phyloP scores from a whole-genome alignment of 2,113 vertebrate species.

The Amphilophus citrinellus region DNA sequence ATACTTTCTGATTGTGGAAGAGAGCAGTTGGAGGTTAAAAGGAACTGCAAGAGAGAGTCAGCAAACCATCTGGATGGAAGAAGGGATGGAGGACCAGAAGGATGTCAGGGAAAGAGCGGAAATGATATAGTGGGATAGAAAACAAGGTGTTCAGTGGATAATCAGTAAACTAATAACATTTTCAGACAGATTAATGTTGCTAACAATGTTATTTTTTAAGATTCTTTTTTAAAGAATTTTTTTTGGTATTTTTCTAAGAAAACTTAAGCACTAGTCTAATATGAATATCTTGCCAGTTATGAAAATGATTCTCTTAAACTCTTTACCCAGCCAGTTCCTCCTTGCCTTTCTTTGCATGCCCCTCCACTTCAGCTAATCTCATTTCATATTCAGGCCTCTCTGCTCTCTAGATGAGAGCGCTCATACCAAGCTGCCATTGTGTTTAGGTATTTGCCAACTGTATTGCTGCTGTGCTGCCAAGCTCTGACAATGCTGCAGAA shows the following conservation, averaged over 20 bases:
- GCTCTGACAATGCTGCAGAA: slow-evolving; percentile 32
- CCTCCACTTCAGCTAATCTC: background rate
- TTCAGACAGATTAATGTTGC: slow-evolving; percentile 8
- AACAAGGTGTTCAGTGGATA: background rate
- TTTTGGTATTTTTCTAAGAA: background rate
- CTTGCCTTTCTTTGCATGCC: background rate
- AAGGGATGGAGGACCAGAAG: background rate
- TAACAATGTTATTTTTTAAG: slow-evolving; percentile 34
- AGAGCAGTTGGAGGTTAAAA: background rate
- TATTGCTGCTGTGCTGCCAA: slow-evolving; percentile 17
- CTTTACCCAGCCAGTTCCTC: background rate
- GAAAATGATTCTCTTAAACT: slow-evolving; percentile 5
- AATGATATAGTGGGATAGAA: background rate
- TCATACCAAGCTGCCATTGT: slow-evolving; percentile 26
- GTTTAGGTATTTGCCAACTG: slow-evolving; percentile 19
- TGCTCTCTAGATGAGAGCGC: slow-evolving; percentile 7
- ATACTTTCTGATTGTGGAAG: background rate
- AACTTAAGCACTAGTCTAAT: slow-evolving; percentile 3
- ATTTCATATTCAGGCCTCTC: background rate
- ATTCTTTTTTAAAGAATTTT: too few species aligned
- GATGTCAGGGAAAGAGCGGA: background rate
- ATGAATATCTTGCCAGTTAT: slow-evolving; percentile 41
- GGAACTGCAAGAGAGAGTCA: background rate
- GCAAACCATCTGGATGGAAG: background rate
- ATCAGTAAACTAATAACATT: slow-evolving; percentile 18